Percentiles rank a stretch among this genome's conserved stretches.
Conservation (phyloP, 2,113 vertebrate genomes). For the Rhadina sibilatrix region DNA sequence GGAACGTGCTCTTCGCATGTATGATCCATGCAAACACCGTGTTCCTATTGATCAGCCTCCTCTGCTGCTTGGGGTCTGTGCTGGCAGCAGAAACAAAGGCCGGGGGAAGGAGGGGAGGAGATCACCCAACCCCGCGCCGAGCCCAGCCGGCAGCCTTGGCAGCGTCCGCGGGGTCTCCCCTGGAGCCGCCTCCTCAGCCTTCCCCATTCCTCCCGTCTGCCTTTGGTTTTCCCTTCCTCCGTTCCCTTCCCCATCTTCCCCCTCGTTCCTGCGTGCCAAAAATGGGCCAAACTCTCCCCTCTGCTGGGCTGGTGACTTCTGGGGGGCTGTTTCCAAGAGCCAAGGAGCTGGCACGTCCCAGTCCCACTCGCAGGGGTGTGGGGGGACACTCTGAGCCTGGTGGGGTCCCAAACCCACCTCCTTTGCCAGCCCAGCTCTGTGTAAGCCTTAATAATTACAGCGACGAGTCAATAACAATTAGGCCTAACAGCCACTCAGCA, state of each 20-base stretch:
- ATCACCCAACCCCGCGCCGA: not conserved
- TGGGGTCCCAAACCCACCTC: not conserved
- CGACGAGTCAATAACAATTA: constrained; percentile 70
- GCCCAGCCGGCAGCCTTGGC: not conserved
- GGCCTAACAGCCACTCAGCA: constrained; percentile 71
- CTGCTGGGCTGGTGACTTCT: fast-evolving
- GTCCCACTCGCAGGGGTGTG: not conserved
- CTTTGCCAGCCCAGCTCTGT: not conserved
- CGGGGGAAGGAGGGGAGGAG: constrained; percentile 26
- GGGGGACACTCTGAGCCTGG: not conserved
- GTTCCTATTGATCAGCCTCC: constrained; percentile 70
- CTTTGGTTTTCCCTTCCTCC: not conserved
- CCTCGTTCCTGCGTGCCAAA: fast-evolving
- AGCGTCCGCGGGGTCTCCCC: not conserved
- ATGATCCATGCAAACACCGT: constrained; percentile 73
- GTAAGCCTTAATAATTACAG: constrained; percentile 60
- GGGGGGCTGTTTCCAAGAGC: not conserved
- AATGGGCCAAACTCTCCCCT: fast-evolving
- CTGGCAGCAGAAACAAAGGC: constrained; percentile 64
- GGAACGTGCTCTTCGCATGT: constrained; percentile 73
- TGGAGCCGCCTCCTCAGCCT: not conserved
- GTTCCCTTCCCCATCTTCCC: not conserved
- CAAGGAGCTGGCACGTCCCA: fast-evolving
- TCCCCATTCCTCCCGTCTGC: not conserved
- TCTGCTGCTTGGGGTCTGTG: constrained; percentile 16